Conservation (phyloP, 2,113 vertebrate species). For the Malurus melanocephalus region DNA sequence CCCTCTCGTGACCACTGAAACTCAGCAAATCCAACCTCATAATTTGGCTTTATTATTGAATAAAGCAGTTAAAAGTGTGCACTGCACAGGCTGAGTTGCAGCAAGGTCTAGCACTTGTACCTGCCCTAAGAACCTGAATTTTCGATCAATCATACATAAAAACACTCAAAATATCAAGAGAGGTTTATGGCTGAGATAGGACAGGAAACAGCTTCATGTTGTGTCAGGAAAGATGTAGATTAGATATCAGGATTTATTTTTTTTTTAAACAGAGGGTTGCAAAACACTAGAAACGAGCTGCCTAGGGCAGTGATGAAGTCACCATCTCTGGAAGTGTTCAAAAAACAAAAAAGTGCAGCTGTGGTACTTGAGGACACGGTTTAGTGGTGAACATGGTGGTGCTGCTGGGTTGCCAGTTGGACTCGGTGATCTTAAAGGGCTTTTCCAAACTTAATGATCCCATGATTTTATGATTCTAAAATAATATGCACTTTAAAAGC, state of each 20-base stretch:
- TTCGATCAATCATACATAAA: background rate
- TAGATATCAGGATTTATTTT: background rate
- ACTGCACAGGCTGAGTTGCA: background rate
- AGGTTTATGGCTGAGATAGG: background rate
- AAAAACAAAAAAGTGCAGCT: background rate
- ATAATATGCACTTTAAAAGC: background rate
- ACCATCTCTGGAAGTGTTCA: background rate
- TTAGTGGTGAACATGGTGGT: background rate
- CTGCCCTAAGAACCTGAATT: background rate
- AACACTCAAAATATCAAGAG: background rate
- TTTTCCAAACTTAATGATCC: background rate
- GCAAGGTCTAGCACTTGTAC: background rate
- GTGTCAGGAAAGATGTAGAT: background rate
- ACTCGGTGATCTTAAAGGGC: background rate
- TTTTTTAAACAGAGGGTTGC: background rate
- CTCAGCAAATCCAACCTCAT: background rate
- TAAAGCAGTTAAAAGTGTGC: fast-evolving
- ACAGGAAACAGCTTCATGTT: background rate
- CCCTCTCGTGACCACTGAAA: constrained; percentile 63
- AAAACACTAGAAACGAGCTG: background rate
- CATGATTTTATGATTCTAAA: background rate
- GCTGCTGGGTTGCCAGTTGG: background rate
- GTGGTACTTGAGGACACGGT: background rate
- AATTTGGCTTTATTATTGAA: background rate
- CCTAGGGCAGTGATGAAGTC: background rate